Evolutionary conservation across 2,113 vertebrate genomes (phyloP).

Genomic region (Vulpes vulpes): DNA sequence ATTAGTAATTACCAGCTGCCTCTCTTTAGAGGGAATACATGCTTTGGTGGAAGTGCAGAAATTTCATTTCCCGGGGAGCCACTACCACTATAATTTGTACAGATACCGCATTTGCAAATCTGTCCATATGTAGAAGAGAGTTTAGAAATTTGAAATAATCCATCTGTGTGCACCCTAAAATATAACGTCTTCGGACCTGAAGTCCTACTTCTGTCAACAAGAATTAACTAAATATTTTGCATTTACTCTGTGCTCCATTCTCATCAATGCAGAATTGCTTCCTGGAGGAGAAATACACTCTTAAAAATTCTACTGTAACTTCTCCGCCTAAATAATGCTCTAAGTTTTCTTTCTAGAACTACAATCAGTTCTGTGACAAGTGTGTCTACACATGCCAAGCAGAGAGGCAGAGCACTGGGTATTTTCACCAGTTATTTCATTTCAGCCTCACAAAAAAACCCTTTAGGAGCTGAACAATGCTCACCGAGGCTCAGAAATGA

Average conservation of each 20-base stretch:
- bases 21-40: not conserved
- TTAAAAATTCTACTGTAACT: not conserved
- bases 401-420: not conserved
- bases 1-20: constrained; percentile 13
- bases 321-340: not conserved
- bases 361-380: not conserved
- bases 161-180: not conserved
- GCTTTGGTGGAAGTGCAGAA: not conserved
- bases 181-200: not conserved
- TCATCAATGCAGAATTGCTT: not conserved
- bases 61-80: not conserved
- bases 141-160: not conserved
- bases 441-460: not conserved
- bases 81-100: not conserved
- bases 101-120: not conserved
- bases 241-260: not conserved
- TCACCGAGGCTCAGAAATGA: not conserved
- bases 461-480: not conserved
- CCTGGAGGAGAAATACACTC: not conserved
- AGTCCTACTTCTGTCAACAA: constrained; percentile 35
- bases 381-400: not conserved
- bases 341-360: not conserved
- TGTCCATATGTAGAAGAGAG: not conserved
- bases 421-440: not conserved
- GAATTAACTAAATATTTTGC: constrained; percentile 23